A percentile compares a stretch with the other conserved stretches of the same genome.
Conservation (phyloP, 2,888 invertebrate species). For the Thalpophila matura region DNA sequence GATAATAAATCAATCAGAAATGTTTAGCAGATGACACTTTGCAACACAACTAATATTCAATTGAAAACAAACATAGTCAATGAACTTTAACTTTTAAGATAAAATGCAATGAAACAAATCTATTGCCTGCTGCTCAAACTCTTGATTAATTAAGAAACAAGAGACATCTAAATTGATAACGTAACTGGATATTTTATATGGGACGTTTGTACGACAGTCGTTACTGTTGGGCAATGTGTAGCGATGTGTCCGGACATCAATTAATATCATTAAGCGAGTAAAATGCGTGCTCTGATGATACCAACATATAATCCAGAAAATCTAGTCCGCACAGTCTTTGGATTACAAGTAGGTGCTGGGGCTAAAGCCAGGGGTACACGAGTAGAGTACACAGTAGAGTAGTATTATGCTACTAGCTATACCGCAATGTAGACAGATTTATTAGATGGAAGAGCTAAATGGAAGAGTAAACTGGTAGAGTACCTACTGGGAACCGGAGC, state of each 20-base stretch:
- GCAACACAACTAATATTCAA: not conserved
- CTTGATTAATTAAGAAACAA: conserved; percentile 52
- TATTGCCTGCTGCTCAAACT: conserved; percentile 36
- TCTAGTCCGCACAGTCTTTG: not conserved
- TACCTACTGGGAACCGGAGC: too few relatives aligned
- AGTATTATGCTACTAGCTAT: too few relatives aligned
- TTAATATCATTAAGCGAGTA: conserved; percentile 82
- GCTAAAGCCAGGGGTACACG: too few relatives aligned
- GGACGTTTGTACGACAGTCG: conserved; percentile 57
- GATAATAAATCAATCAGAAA: conserved; percentile 4
- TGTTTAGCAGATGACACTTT: not conserved
- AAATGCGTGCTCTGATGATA: conserved; percentile 64
- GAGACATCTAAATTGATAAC: conserved; percentile 60
- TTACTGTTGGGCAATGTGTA: conserved; percentile 53
- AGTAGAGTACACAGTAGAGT: too few relatives aligned
- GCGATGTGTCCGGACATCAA: conserved; percentile 74
- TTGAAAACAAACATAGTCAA: conserved; percentile 10
- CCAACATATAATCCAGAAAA: conserved; percentile 22
- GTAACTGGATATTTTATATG: conserved; percentile 81
- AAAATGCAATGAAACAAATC: conserved; percentile 35
- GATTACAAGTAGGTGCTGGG: not conserved
- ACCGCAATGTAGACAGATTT: too few relatives aligned
- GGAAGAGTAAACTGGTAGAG: too few relatives aligned
- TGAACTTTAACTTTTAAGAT: conserved; percentile 31
- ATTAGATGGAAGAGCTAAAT: too few relatives aligned